These are phyloP conservation scores for Thaumatotibia leucotreta DNA, from an alignment of 1,140 invertebrate species.

Conservation along the genomic window DNA sequence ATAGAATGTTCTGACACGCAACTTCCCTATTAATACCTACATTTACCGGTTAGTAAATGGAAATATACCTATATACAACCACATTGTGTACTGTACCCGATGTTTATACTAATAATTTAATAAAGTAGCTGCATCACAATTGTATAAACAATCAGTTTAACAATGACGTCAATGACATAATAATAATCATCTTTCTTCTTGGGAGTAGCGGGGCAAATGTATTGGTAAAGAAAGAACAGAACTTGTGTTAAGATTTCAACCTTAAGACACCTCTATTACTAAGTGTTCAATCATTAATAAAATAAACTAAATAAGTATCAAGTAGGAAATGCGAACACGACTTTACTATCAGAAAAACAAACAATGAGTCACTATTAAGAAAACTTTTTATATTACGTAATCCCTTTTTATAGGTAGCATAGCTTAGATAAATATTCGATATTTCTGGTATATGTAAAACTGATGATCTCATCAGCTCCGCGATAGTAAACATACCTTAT, in stretches of 20 bases:
- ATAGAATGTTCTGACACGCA: background rate
- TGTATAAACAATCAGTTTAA: too few relatives aligned
- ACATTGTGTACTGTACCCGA: background rate
- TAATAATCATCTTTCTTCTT: too few relatives aligned
- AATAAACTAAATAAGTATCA: too few relatives aligned
- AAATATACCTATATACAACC: background rate
- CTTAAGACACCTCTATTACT: background rate
- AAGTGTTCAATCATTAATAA: background rate
- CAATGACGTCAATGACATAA: too few relatives aligned
- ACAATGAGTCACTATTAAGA: conserved; percentile 1
- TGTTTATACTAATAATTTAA: background rate
- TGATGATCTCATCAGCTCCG: conserved; percentile 2
- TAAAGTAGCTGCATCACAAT: too few relatives aligned
- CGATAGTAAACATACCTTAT: conserved; percentile 43
- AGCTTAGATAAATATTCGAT: conserved; percentile 1
- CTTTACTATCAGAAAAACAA: conserved; percentile 6
- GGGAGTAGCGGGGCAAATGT: too few relatives aligned
- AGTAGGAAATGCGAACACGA: background rate
- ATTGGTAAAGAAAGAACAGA: too few relatives aligned
- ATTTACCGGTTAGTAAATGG: background rate
- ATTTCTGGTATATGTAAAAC: background rate
- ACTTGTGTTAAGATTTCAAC: too few relatives aligned
- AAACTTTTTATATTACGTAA: conserved; percentile 1
- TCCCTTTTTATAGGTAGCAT: background rate
- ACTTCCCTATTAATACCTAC: background rate